Conservation (phyloP, 1,140 invertebrate genomes). For the Drosophila sturtevanti region DNA sequence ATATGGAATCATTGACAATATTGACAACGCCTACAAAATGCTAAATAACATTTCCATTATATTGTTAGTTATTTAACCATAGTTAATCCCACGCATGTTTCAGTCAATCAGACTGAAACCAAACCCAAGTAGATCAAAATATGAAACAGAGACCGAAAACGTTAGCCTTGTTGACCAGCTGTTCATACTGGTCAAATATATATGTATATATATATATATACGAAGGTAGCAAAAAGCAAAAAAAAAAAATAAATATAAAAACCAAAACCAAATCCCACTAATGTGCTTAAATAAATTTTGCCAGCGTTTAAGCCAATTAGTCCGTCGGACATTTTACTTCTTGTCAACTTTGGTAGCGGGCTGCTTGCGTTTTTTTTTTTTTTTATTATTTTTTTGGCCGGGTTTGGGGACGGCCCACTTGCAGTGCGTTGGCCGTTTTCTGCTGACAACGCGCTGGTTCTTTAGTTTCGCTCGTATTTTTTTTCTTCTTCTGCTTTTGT, state of each 20-base stretch:
- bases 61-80: neutral
- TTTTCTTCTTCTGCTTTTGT: constrained; percentile 16
- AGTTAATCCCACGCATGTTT: constrained; percentile 24
- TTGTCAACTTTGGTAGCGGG: constrained; percentile 80
- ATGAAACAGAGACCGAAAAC: constrained; percentile 12
- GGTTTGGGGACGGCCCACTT: constrained; percentile 75
- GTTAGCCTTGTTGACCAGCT: constrained; percentile 45
- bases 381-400: too few species aligned
- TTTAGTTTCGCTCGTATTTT: constrained; percentile 41
- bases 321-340: constrained; percentile 83
- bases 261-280: constrained; percentile 80
- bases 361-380: constrained; percentile 33
- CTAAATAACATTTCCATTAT: neutral
- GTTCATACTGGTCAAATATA: constrained; percentile 23
- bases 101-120: constrained; percentile 59
- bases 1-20: neutral
- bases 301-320: constrained; percentile 83
- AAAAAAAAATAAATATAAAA: constrained; percentile 29
- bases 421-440: constrained; percentile 47
- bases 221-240: constrained; percentile 25
- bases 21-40: constrained; percentile 2
- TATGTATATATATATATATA: constrained; percentile 6
- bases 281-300: constrained; percentile 83
- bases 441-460: constrained; percentile 36
- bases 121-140: constrained; percentile 55